Base-by-base conservation (phyloP, 1,140 invertebrate genomes). In the Atopsyche davidsoni region DNA sequence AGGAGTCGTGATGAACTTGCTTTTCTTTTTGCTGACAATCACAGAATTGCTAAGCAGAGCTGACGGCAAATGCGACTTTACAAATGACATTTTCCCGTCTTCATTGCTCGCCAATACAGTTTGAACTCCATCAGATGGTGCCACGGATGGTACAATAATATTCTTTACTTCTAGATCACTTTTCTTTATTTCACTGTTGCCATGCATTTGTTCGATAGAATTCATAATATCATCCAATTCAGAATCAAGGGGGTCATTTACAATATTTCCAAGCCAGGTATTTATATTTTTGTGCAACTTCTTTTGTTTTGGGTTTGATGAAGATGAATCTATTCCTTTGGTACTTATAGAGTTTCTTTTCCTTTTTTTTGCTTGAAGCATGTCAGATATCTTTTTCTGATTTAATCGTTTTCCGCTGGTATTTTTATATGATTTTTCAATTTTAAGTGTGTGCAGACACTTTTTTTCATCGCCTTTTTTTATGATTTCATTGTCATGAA, bases 51-150 rank as follows among this genome's bases (percentile, higher is more conserved):
- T 9, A 13, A 18, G 4, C n/a, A 17, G 2, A 2, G 19, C 10
- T 2, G 9, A 16, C 14, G n/a, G 4, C n/a, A 17, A 2, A 2
- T 18, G 4, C 2, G 9, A 16, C 14, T 47, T 47, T 21, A 38
- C 39, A 17, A 19, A 47, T 25, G 34, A 36, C 46, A 47, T 47
- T 47, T 39, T 47, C n/a, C 46, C 46, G 0, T 28, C 36, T n/a
- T 47, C 23, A 47, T 39, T n/a, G n/a, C 25, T 39, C 11, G 46
- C 46, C 3, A 47, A 38, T 16, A 47, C 13, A 3, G 46, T 39
- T 39, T 47, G 46, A 25, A 47, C n/a, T n/a, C n/a, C n/a, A n/a
- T n/a, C n/a, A n/a, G n/a, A n/a, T n/a, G n/a, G n/a, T n/a, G n/a
- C n/a, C n/a, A n/a, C n/a, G n/a, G n/a, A n/a, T n/a, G n/a, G n/a